phyloP scores from a whole-genome alignment of 2,888 invertebrate species.

The Amphipoea lucens region DNA sequence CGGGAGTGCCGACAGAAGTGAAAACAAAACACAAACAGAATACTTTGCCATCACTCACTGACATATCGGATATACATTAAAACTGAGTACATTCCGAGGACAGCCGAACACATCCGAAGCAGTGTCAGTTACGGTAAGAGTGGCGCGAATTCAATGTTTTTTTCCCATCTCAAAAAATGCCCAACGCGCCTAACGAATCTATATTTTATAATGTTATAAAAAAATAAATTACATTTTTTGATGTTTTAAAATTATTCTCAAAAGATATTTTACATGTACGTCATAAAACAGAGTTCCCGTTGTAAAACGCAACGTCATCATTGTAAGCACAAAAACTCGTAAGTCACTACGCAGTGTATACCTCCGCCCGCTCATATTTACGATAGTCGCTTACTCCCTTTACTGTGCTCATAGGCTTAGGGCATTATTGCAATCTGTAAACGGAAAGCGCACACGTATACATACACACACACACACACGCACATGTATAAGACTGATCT shows the following conservation, averaged over 20 bases:
- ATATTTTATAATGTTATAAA: neutral
- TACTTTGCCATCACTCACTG: too few relatives aligned
- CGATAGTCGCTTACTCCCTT: slow-evolving; percentile 28
- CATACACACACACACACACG: neutral
- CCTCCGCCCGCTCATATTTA: neutral
- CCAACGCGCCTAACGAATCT: neutral
- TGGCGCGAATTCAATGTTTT: too few relatives aligned
- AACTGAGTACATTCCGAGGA: too few relatives aligned
- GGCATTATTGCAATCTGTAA: slow-evolving; percentile 53
- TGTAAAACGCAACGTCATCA: slow-evolving; percentile 7
- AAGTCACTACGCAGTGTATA: neutral
- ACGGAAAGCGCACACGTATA: slow-evolving; percentile 34
- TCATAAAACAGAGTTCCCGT: neutral
- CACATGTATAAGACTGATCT: slow-evolving; percentile 20
- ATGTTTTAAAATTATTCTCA: neutral
- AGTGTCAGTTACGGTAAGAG: too few relatives aligned
- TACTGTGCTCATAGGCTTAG: slow-evolving; percentile 25
- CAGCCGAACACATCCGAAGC: too few relatives aligned
- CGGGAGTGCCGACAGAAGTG: too few relatives aligned
- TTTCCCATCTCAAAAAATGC: too few relatives aligned
- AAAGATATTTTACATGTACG: neutral
- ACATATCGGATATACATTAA: too few relatives aligned
- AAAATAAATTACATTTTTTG: neutral
- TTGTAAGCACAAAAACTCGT: slow-evolving; percentile 2
- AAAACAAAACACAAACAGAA: too few relatives aligned